Base-by-base conservation (phyloP, 2,888 invertebrate genomes). In the Trisateles emortualis region DNA sequence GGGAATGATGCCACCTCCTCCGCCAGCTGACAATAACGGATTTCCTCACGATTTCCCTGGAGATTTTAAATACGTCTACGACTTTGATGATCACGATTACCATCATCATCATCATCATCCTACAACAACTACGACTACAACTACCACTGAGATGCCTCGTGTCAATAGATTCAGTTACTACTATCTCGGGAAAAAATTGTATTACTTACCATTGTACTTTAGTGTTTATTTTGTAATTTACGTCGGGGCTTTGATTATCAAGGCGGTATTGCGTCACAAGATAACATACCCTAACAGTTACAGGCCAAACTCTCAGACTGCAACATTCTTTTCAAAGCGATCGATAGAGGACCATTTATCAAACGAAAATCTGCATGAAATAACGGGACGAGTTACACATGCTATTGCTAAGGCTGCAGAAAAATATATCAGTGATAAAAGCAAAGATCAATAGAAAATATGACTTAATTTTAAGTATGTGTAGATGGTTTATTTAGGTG, bases 121-220 rank as follows among this genome's bases (percentile, higher is more conserved):
- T 10, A 2, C 30, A 14, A 32, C 44, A 6, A 79, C 89, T 0
- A 83, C 88, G 52, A 81, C 93, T 0, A 90, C 92, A 9, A 87
- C 89, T 0, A 88, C 93, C 1, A 93, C 90, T 0, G 94, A 94
- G 78, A 93, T 88, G 73, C 93, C 94, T 66, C 90, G 94, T 79
- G 94, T 94, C 6, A 94, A 94, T 73, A 93, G 88, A 79, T 96
- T 95, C 88, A 96, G 96, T 78, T 96, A 96, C 80, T 96, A 96
- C 74, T 96, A 95, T 74, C 91, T 96, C 56, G 96, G 96, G 1
- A 94, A 95, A 68, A 96, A 96, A 74, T 85, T 96, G 29, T 96
- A 96, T 93, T 96, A 96, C 76, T 89, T 96, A 58, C 96, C 96
- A 0, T 83, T 96, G 38, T 96, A 96, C 81, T 96, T 96, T 78